Base-by-base conservation (phyloP, 2,113 vertebrate genomes). In the Spilogale gracilis region DNA sequence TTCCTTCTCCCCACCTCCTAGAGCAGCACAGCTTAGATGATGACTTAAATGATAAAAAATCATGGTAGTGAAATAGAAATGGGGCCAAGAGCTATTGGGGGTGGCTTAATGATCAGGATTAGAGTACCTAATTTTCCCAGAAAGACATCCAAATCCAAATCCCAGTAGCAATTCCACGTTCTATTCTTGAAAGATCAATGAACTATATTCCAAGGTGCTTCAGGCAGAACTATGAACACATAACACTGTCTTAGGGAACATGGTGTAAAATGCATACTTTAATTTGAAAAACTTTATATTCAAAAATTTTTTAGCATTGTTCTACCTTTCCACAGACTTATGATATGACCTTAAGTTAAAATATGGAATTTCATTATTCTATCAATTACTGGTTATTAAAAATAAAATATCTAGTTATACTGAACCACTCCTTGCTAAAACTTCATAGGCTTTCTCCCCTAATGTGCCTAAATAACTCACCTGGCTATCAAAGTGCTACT, bases 11-110 rank as follows among this genome's bases (percentile, higher is more conserved):
- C 9, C 2, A 61, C 56, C 8, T 83, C 17, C 1, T 30, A 2
- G 7, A 90, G 63, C 27, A 94, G 25, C 25, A 63, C 18, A 82
- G 9, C 45, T 93, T 95, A 96, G 54, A 9, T 95, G 69, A n/a
- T 96, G 74, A 97, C 43, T 92, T 96, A 91, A 96, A 96, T 91
- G 25, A 92, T 4, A 67, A n/a, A 61, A 92, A 67, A 90, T 48
- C 45, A 83, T 25, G 16, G 48, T 48, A 63, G 18, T 25, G 14
- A 6, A 74, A 17, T 76, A 73, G 38, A 87, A 94, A 93, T n/a
- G 9, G 27, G 52, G 63, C 96, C 91, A 96, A 96, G 52, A 92
- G 30, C 63, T 81, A 84, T 56, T 61, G 79, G 20, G 9, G 9
- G 27, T 67, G 25, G 20, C 43, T 93, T 96, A 96, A 92, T 79